Conservation (phyloP, 2,113 vertebrate species). For the Naja naja region DNA sequence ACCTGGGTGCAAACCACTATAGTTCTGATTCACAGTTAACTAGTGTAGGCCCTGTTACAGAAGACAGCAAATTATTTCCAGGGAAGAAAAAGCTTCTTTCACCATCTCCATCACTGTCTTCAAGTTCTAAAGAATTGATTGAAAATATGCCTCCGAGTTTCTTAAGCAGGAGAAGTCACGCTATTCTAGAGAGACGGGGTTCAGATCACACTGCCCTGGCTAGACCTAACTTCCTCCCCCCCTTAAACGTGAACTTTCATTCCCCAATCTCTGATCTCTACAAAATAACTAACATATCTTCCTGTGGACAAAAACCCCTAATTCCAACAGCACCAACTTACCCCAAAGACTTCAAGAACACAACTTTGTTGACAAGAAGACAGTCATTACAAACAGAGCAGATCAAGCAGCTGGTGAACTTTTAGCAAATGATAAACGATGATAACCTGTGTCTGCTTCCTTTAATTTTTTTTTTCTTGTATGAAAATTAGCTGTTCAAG, state of each 20-base stretch:
- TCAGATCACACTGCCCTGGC: constrained; percentile 73
- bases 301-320: constrained; percentile 72
- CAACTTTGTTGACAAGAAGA: constrained; percentile 78
- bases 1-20: constrained; percentile 80
- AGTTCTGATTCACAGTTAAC: constrained; percentile 84
- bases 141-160: constrained; percentile 62
- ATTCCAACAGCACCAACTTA: constrained; percentile 73
- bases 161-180: constrained; percentile 63
- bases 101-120: constrained; percentile 70
- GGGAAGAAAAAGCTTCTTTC: constrained; percentile 76
- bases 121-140: constrained; percentile 73
- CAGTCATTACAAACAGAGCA: constrained; percentile 90
- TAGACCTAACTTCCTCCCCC: constrained; percentile 83
- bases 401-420: constrained; percentile 81
- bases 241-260: constrained; percentile 73
- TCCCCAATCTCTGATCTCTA: constrained; percentile 72
- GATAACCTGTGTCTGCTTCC: constrained; percentile 4
- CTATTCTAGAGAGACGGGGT: constrained; percentile 71
- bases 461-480: background rate
- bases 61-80: constrained; percentile 58
- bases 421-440: constrained; percentile 64
- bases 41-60: constrained; percentile 45
- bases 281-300: constrained; percentile 63
- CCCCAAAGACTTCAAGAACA: constrained; percentile 73
- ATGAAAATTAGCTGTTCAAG: background rate